Conservation (phyloP, 1,140 invertebrate genomes). For the Gonioctena quinquepunctata region DNA sequence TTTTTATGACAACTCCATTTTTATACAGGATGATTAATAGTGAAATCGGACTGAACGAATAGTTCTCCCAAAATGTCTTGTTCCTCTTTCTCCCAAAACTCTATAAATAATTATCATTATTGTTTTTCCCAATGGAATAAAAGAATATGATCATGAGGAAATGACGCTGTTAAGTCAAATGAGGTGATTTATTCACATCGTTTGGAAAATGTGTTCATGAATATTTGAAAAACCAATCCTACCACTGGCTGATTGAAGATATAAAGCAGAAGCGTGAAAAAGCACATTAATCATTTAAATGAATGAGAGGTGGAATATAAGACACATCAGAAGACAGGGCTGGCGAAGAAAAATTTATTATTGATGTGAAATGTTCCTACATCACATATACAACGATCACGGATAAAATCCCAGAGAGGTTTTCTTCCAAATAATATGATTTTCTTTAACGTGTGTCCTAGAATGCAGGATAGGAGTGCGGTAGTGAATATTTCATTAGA, state of each 20-base stretch:
- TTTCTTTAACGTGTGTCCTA: too few relatives aligned
- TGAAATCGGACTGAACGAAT: too few relatives aligned
- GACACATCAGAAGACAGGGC: background rate
- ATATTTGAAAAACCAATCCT: background rate
- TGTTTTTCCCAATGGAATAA: too few relatives aligned
- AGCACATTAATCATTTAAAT: background rate
- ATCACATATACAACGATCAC: background rate
- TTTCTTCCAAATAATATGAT: too few relatives aligned
- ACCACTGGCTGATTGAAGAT: background rate
- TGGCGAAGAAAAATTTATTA: background rate
- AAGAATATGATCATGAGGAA: background rate
- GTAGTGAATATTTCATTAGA: too few relatives aligned
- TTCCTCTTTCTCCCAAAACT: too few relatives aligned
- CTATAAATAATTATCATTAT: too few relatives aligned
- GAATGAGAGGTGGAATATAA: background rate
- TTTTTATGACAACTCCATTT: too few relatives aligned
- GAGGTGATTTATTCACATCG: background rate
- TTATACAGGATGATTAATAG: too few relatives aligned
- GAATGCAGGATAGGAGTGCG: too few relatives aligned
- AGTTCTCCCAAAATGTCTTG: too few relatives aligned
- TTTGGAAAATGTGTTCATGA: background rate
- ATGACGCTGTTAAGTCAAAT: background rate
- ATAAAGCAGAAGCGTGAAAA: background rate
- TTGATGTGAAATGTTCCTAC: background rate
- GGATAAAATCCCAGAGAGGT: too few relatives aligned